A percentile compares a stretch with the other conserved stretches of the same genome.
Conservation (phyloP, 2,797 vertebrate genomes). For the Nannoperca obscura region DNA sequence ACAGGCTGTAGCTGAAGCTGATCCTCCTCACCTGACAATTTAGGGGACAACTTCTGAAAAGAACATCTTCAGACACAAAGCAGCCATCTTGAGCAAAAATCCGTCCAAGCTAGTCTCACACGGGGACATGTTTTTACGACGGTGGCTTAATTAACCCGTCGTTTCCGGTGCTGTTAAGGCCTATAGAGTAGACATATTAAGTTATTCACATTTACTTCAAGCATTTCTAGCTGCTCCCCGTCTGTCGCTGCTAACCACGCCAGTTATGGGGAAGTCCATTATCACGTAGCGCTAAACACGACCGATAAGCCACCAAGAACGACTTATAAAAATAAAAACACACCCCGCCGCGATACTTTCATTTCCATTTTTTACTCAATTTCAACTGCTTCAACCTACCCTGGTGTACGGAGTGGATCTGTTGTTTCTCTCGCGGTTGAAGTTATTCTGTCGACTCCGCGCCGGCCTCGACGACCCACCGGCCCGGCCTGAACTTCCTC, state of each 20-base stretch:
- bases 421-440: conserved; percentile 83
- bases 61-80: conserved; percentile 15
- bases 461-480: conserved; percentile 80
- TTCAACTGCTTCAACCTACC: conserved; percentile 81
- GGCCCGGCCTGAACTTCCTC: conserved; percentile 84
- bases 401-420: conserved; percentile 90
- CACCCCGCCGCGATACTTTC: background rate
- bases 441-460: conserved; percentile 76
- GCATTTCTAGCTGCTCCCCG: background rate
- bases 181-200: too few species aligned
- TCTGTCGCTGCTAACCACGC: background rate
- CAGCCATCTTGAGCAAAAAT: conserved; percentile 50
- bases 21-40: conserved; percentile 1
- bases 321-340: background rate
- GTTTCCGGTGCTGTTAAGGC: background rate
- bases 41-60: background rate
- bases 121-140: background rate
- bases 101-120: background rate
- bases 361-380: background rate
- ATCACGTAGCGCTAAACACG: background rate
- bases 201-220: background rate
- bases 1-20: too few species aligned
- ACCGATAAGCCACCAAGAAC: background rate
- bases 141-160: background rate
- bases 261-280: background rate